Percentiles rank a stretch among this genome's conserved stretches.
Conservation (phyloP, 2,797 vertebrate genomes). For the Emys orbicularis region DNA sequence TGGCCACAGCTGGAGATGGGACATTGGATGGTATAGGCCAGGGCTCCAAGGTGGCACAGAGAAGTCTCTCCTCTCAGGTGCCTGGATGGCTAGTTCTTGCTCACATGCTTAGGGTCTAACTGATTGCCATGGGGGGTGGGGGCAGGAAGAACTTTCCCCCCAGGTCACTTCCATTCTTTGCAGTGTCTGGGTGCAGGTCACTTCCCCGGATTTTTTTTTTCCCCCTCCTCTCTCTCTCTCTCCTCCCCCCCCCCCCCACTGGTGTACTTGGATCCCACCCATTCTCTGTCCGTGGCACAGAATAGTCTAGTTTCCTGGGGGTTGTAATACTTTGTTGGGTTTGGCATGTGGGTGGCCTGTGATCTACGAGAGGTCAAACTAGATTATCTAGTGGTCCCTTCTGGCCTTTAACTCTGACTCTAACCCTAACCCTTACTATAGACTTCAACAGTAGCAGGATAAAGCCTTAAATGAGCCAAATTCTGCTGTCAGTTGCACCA, state of each 20-base stretch:
- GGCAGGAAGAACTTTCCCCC: neutral
- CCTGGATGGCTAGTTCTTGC: neutral
- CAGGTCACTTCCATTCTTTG: too few species aligned
- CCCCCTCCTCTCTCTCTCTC: too few species aligned
- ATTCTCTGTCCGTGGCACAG: neutral
- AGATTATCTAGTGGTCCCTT: neutral
- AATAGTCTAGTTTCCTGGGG: neutral
- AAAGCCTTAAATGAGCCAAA: neutral
- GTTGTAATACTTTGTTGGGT: neutral
- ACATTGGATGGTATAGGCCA: neutral
- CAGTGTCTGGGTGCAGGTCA: neutral
- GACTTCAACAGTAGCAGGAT: neutral
- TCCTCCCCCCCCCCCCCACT: too few species aligned
- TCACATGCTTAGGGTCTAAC: neutral
- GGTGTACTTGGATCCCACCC: too few species aligned
- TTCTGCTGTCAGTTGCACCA: neutral
- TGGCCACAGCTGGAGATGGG: neutral
- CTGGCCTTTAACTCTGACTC: neutral
- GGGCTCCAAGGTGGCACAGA: neutral
- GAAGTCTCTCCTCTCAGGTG: neutral
- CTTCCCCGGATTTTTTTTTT: neutral
- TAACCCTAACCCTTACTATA: neutral
- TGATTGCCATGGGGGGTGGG: neutral
- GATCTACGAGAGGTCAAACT: neutral
- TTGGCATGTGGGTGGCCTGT: neutral